phyloP scores from a whole-genome alignment of 2,113 vertebrate species.

The Sinocyclocheilus rhinocerous region DNA sequence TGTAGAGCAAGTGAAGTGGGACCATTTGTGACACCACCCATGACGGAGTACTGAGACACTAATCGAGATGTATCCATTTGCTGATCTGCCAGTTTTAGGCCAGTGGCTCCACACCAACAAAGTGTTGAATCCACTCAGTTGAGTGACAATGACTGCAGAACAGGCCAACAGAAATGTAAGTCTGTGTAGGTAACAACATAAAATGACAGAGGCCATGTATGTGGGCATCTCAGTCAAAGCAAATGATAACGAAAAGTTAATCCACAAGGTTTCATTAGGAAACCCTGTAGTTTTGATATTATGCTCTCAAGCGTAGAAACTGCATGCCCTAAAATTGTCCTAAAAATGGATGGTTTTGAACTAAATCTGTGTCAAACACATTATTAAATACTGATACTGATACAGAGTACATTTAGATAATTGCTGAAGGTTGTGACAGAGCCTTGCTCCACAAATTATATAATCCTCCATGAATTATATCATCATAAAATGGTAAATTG shows the following conservation, averaged over 20 bases:
- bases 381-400: slow-evolving; percentile 7
- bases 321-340: neutral
- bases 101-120: neutral
- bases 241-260: neutral
- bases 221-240: neutral
- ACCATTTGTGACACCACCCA: neutral
- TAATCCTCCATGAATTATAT: neutral
- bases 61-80: neutral
- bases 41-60: neutral
- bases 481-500: neutral
- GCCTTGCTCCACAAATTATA: slow-evolving; percentile 21
- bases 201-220: neutral
- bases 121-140: neutral
- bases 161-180: neutral
- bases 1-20: slow-evolving; percentile 44
- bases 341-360: neutral
- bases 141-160: neutral
- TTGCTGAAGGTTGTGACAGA: neutral
- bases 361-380: neutral
- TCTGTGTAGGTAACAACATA: neutral
- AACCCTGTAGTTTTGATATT: neutral
- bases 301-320: neutral
- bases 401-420: neutral
- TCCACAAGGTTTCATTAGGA: neutral
- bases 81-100: neutral